Evolutionary conservation across 2,888 invertebrate genomes (phyloP).

Genomic region (Napeogenes inachia): DNA sequence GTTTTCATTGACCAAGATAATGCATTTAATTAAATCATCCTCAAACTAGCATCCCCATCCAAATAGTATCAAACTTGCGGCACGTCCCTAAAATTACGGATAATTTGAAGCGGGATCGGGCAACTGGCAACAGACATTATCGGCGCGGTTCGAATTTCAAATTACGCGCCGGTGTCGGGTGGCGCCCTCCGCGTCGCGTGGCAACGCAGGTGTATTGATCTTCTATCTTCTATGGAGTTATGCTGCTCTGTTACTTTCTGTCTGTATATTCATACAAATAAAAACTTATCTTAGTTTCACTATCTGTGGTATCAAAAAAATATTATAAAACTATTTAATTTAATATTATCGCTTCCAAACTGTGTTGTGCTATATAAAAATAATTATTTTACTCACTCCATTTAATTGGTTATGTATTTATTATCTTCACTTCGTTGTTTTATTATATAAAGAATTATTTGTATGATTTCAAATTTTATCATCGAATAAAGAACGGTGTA

Average conservation of each 20-base stretch:
- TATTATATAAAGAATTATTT: too few species aligned
- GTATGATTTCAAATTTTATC: too few species aligned
- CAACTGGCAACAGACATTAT: constrained; percentile 68
- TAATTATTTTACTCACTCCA: too few species aligned
- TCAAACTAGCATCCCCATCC: constrained; percentile 11
- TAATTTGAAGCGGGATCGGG: constrained; percentile 49
- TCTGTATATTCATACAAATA: neutral
- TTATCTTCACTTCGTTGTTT: too few species aligned
- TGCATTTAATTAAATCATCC: constrained; percentile 16
- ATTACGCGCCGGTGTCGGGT: constrained; percentile 74
- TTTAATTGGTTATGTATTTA: too few species aligned
- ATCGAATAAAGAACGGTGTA: too few species aligned
- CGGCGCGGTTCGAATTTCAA: constrained; percentile 73
- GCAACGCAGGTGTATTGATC: constrained; percentile 75
- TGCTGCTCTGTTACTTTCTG: constrained; percentile 29
- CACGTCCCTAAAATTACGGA: constrained; percentile 55
- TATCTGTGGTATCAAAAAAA: too few species aligned
- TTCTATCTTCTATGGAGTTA: constrained; percentile 43
- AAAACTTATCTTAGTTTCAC: neutral
- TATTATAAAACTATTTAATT: too few species aligned
- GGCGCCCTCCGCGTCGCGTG: constrained; percentile 69
- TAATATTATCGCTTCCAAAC: too few species aligned
- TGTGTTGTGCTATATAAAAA: too few species aligned
- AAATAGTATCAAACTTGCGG: constrained; percentile 9
- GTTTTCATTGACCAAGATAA: too few species aligned